Evolutionary conservation across 2,797 vertebrate genomes (phyloP), one percentile per base, ranked within the genome.

Genomic region (Ispidina picta): DNA sequence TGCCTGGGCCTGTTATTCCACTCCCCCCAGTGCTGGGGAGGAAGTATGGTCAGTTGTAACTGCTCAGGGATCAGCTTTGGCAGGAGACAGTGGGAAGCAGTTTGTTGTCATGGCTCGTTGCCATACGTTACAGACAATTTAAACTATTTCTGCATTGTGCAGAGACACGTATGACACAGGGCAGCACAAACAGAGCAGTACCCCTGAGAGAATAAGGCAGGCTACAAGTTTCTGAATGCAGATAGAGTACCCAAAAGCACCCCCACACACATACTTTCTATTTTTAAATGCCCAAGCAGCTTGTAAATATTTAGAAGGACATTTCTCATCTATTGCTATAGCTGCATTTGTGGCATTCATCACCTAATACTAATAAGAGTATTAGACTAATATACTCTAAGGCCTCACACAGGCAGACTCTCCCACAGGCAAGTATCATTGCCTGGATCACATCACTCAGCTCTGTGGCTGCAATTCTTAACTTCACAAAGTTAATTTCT

Each of bases 1-100:
- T 0, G 5, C 9, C 0, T 0, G 59, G 20, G 9, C 48, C 58
- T 52, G n/a, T 5, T n/a, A 8, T 4, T 28, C 51, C 64, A 11
- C 0, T 0, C 1, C 29, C 25, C 6, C 37, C 3, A 0, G 58
- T 1, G 46, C 79, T 51, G 64, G 78, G 71, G 21, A 39, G 37
- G 70, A 72, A 11, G 29, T 0, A 6, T 5, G 25, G 16, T 15
- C 37, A 28, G 31, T 46, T 28, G 16, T 6, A 20, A 41, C 48
- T 29, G 56, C 1, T 21, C 39, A 25, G 68, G 62, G 51, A 62
- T 18, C 65, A 15, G 62, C 65, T 80, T 62, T 74, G 65, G 14
- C 16, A 12, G 0, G 18, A 60, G 41, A 6, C 4, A 6, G 11
- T 10, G 29, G 89, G 82, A n/a, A 84, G 39, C 48, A 31, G 44